Percentiles rank a stretch among this genome's conserved stretches.
These are phyloP conservation scores for Emys orbicularis DNA, from an alignment of 2,797 vertebrate species.

Conservation along the genomic window DNA sequence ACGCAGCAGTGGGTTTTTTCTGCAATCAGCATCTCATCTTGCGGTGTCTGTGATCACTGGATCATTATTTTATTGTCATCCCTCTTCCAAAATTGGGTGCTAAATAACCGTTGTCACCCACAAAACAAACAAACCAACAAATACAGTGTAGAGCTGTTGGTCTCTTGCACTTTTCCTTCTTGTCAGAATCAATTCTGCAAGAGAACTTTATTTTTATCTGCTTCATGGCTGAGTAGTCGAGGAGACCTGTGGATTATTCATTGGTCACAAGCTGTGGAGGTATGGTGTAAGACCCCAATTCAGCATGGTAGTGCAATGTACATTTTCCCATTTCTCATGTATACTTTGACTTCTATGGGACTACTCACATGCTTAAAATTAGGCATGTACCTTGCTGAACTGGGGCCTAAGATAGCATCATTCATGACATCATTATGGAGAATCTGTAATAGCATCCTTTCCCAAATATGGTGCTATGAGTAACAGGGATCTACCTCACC, in stretches of 20 bases:
- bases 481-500: rapidly evolving
- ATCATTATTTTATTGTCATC: neutral
- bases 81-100: neutral
- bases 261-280: neutral
- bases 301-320: neutral
- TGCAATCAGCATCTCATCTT: neutral
- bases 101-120: neutral
- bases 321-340: neutral
- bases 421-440: neutral
- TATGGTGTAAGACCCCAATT: neutral
- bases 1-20: neutral
- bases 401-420: neutral
- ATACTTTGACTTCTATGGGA: neutral
- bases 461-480: neutral
- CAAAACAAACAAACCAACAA: neutral
- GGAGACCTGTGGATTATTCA: neutral
- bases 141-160: neutral
- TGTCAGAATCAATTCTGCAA: neutral
- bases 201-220: neutral
- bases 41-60: neutral
- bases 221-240: neutral
- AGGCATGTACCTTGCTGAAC: neutral
- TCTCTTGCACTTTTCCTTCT: neutral
- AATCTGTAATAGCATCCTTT: neutral
- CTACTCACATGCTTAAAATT: neutral